Evolutionary conservation across 2,113 vertebrate species (phyloP).

Genomic region (Cinclus mexicanus): DNA sequence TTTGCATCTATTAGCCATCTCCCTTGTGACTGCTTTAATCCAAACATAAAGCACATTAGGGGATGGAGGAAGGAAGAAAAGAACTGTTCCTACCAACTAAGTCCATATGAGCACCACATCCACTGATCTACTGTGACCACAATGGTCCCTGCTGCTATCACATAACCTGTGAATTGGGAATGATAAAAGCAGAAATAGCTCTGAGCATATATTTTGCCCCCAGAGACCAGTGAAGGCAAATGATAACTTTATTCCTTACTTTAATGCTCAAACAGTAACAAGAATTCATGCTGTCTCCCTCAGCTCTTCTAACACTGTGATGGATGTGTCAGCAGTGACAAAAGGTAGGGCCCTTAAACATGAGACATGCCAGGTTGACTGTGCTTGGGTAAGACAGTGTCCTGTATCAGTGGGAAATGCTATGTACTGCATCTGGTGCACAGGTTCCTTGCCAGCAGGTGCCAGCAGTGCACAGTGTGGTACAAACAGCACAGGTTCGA

Average conservation of each 20-base stretch:
- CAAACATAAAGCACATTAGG: background rate
- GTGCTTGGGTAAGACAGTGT: fast-evolving
- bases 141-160: background rate
- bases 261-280: background rate
- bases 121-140: too few species aligned
- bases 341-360: too few species aligned
- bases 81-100: background rate
- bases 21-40: background rate
- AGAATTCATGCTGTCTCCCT: too few species aligned
- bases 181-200: background rate
- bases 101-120: background rate
- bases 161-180: background rate
- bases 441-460: background rate
- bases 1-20: background rate
- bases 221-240: background rate
- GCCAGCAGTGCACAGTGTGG: background rate
- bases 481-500: fast-evolving
- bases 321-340: background rate
- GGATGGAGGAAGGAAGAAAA: background rate
- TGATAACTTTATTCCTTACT: background rate
- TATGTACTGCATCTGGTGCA: background rate
- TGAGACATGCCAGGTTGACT: background rate
- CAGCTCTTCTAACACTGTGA: too few species aligned
- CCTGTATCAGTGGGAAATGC: fast-evolving
- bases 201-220: background rate